These are phyloP conservation scores for Lutraria lutraria DNA, from an alignment of 2,888 invertebrate genomes.

Conservation along the genomic window DNA sequence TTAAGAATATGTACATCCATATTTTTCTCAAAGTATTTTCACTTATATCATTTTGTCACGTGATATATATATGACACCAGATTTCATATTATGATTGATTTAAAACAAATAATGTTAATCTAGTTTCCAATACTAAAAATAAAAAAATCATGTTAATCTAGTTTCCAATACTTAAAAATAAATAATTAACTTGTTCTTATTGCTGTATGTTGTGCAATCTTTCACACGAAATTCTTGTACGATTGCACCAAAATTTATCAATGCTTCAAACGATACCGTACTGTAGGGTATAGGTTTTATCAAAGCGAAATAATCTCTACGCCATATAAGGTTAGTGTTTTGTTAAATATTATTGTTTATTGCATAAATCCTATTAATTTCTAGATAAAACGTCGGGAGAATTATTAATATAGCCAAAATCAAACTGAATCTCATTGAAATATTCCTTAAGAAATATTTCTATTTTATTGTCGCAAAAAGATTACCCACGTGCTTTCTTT, in stretches of 20 bases:
- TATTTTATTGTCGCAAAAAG: neutral
- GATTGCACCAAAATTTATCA: neutral
- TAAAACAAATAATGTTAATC: no score
- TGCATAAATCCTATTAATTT: neutral
- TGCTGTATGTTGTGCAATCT: no score
- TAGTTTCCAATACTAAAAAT: no score
- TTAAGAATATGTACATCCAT: no score
- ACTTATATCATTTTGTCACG: no score
- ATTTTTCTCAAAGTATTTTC: no score
- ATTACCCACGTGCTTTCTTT: slow-evolving; percentile 62
- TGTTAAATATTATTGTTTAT: neutral
- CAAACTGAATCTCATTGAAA: neutral
- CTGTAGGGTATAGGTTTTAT: neutral
- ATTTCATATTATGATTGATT: no score
- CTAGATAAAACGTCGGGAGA: neutral
- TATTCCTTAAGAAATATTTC: neutral
- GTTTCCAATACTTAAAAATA: no score
- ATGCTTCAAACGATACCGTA: neutral
- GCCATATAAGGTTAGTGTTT: neutral
- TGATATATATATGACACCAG: no score
- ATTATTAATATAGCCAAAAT: neutral
- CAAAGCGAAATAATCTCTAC: neutral
- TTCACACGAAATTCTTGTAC: no score
- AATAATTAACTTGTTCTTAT: no score
- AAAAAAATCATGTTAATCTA: no score